Evolutionary conservation across 2,113 vertebrate genomes (phyloP).

Genomic region (Microcebus griseorufus): DNA sequence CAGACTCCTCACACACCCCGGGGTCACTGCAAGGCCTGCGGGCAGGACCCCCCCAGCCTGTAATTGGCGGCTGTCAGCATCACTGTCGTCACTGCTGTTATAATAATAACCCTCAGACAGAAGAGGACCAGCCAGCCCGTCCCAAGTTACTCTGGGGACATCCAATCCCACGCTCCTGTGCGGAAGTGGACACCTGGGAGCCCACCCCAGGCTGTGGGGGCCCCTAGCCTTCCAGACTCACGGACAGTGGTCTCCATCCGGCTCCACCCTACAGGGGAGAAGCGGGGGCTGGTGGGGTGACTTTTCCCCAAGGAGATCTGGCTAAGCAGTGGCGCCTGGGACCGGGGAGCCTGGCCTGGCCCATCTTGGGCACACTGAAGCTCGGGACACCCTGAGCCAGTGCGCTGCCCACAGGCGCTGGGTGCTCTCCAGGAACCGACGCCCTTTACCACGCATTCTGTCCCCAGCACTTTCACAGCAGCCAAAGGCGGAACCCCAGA

Average conservation of each 20-base stretch:
- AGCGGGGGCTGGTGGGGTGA: fast-evolving
- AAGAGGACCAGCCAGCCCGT: background rate
- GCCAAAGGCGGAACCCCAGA: background rate
- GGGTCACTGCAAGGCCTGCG: background rate
- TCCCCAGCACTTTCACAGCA: fast-evolving
- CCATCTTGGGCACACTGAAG: fast-evolving
- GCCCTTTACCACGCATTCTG: fast-evolving
- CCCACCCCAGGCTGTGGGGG: background rate
- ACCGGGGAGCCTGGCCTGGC: background rate
- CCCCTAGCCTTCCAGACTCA: background rate
- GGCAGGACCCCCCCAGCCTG: no score
- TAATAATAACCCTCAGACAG: background rate
- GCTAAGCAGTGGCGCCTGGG: background rate
- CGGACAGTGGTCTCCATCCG: background rate
- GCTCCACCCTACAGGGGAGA: background rate
- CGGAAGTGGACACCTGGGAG: background rate
- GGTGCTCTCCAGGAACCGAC: fast-evolving
- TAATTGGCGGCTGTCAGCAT: fast-evolving
- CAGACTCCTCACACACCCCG: background rate
- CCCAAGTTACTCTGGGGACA: background rate
- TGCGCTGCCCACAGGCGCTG: fast-evolving
- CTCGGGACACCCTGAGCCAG: background rate
- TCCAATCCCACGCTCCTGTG: background rate
- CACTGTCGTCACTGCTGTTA: fast-evolving
- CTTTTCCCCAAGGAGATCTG: background rate